A percentile compares a stretch with the other conserved stretches of the same genome.
These are phyloP conservation scores for Scartelaos histophorus DNA, from an alignment of 2,113 vertebrate species.

Conservation along the genomic window DNA sequence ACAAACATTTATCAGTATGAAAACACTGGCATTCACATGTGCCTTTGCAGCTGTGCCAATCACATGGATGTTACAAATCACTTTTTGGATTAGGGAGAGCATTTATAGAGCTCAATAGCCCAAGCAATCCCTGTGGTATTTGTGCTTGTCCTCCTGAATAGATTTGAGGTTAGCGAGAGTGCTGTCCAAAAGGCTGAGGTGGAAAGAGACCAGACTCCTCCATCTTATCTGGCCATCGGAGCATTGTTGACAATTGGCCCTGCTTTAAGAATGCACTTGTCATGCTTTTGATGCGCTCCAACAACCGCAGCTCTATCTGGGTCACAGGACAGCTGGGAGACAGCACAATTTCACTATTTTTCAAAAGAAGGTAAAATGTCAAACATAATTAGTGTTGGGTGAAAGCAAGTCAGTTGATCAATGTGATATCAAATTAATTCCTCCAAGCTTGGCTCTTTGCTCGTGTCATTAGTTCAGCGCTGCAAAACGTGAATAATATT, in stretches of 20 bases:
- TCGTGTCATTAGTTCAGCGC: constrained; percentile 6
- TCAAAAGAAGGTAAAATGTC: constrained; percentile 41
- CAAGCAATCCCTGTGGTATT: constrained; percentile 25
- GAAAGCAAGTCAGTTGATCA: constrained; percentile 17
- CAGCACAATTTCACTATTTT: constrained; percentile 24
- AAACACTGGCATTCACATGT: constrained; percentile 6
- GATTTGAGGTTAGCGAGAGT: constrained; percentile 21
- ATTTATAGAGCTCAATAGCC: constrained; percentile 48
- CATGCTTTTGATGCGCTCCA: constrained; percentile 40
- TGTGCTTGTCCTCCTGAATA: constrained; percentile 35
- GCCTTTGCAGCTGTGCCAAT: constrained; percentile 23
- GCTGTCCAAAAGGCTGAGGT: constrained; percentile 27
- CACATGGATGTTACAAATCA: constrained; percentile 44
- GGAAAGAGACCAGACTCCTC: constrained; percentile 10
- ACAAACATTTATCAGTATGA: constrained; percentile 7
- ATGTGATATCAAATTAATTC: constrained; percentile 26
- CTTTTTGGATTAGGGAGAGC: constrained; percentile 21
- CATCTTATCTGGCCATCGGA: constrained; percentile 48
- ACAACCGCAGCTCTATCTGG: constrained; percentile 43
- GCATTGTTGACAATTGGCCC: constrained; percentile 36
- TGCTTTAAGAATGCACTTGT: constrained; percentile 36
- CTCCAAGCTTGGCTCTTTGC: constrained; percentile 11
- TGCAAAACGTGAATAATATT: constrained; percentile 30
- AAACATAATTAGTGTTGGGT: constrained; percentile 42
- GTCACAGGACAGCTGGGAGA: constrained; percentile 41